phyloP scores from a whole-genome alignment of 1,140 invertebrate species.

The Brachystomella parvula region DNA sequence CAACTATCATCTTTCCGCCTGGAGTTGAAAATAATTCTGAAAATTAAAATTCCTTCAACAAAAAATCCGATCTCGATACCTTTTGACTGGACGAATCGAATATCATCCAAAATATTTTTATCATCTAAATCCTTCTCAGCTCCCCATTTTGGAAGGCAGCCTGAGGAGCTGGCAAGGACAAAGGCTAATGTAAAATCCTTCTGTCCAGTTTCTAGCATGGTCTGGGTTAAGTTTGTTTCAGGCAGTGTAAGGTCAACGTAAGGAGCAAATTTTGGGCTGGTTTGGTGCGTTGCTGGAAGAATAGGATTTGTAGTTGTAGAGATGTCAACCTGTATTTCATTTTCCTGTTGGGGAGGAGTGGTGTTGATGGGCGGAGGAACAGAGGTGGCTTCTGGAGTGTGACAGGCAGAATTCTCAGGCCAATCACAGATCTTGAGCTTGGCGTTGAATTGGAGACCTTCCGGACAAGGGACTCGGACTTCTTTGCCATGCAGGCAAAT shows the following conservation, averaged over 20 bases:
- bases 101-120: slow-evolving; percentile 27
- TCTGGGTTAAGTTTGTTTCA: slow-evolving; percentile 20
- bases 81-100: slow-evolving; percentile 22
- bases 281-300: not conserved
- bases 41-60: slow-evolving; percentile 19
- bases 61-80: slow-evolving; percentile 31
- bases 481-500: not conserved
- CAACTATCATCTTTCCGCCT: slow-evolving; percentile 19
- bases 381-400: not conserved
- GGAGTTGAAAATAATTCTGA: slow-evolving; percentile 15
- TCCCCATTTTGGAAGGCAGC: slow-evolving; percentile 37
- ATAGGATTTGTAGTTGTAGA: not conserved
- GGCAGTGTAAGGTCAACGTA: slow-evolving; percentile 24
- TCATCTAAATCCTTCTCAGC: slow-evolving; percentile 27
- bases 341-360: not conserved
- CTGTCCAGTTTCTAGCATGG: slow-evolving; percentile 22
- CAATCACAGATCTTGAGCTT: not conserved
- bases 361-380: not conserved
- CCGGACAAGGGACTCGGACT: not conserved
- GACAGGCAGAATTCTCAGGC: not conserved
- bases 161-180: slow-evolving; percentile 24
- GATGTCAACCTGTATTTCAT: not conserved
- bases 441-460: not conserved
- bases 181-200: slow-evolving; percentile 36
- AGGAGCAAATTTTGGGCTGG: slow-evolving; percentile 25